Evolutionary conservation across 2,888 invertebrate genomes (phyloP).

Genomic region (Nomada flava): DNA sequence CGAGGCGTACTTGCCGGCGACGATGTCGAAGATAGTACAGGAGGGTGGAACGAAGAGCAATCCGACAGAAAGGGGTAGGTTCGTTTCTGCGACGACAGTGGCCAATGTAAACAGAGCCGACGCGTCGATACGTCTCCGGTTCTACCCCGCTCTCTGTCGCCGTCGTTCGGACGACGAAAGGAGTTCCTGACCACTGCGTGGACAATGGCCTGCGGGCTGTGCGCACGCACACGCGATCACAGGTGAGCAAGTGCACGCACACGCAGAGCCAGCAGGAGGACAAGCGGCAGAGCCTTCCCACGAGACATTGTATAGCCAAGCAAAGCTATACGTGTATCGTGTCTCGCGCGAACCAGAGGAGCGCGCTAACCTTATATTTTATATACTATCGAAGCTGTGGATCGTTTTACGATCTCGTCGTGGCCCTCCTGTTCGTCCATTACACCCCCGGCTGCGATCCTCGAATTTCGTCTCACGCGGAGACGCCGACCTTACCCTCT

Average conservation of each 20-base stretch:
- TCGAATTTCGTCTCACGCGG: slow-evolving; percentile 28
- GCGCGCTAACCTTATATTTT: slow-evolving; percentile 51
- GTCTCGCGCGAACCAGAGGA: slow-evolving; percentile 63
- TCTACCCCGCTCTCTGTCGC: slow-evolving; percentile 38
- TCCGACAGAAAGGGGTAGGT: slow-evolving; percentile 6
- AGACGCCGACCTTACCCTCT: slow-evolving; percentile 8
- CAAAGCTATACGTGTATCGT: slow-evolving; percentile 60
- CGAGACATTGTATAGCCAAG: slow-evolving; percentile 69
- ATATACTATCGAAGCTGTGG: slow-evolving; percentile 60
- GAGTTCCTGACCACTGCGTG: slow-evolving; percentile 53
- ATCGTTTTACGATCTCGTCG: slow-evolving; percentile 66
- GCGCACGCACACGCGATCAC: slow-evolving; percentile 1
- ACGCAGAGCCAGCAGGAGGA: slow-evolving; percentile 38
- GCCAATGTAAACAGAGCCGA: slow-evolving; percentile 61
- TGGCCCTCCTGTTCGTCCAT: slow-evolving; percentile 45
- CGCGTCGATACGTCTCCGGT: slow-evolving; percentile 55
- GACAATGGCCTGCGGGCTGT: slow-evolving; percentile 37
- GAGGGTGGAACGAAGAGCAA: not conserved
- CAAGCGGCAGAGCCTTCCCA: slow-evolving; percentile 65
- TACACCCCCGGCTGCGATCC: slow-evolving; percentile 42
- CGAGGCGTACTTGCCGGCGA: too few species aligned
- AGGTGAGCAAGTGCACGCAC: slow-evolving; percentile 11
- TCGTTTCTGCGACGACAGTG: slow-evolving; percentile 41
- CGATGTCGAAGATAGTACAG: not conserved
- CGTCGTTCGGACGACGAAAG: slow-evolving; percentile 48